Conservation (phyloP, 2,797 vertebrate genomes). For the Sternotherus odoratus region DNA sequence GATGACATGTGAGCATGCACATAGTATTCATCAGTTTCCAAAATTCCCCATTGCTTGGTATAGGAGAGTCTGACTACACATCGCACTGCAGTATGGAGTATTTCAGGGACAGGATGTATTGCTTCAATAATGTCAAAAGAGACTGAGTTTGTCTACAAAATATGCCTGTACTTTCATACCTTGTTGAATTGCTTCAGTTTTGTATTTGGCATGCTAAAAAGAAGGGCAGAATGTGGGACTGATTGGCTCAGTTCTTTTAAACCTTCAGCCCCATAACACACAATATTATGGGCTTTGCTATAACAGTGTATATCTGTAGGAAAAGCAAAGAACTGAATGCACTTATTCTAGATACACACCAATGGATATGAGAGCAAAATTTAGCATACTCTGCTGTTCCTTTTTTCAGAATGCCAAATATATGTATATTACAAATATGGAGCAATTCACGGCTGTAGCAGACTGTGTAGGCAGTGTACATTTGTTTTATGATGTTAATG, state of each 20-base stretch:
- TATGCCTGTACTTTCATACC: neutral
- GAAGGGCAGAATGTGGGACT: neutral
- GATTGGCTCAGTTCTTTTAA: neutral
- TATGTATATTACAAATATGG: neutral
- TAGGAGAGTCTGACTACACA: neutral
- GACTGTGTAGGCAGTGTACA: neutral
- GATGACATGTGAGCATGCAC: slow-evolving; percentile 56
- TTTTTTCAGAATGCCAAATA: neutral
- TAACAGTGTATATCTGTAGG: neutral
- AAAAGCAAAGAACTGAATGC: neutral
- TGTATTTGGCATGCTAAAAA: neutral
- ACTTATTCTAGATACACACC: neutral
- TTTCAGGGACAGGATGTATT: slow-evolving; percentile 15
- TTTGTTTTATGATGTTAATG: neutral
- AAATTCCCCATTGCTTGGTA: slow-evolving; percentile 33
- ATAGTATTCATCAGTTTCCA: slow-evolving; percentile 28
- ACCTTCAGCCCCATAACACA: neutral
- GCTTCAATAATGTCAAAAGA: neutral
- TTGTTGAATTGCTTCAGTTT: neutral
- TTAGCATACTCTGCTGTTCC: neutral
- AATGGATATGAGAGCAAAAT: neutral
- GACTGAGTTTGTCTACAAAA: neutral
- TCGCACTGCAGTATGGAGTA: neutral
- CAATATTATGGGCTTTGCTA: neutral
- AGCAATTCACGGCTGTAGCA: neutral